Base-by-base conservation (phyloP, 2,113 vertebrate genomes). In the Hyperoodon ampullatus region DNA sequence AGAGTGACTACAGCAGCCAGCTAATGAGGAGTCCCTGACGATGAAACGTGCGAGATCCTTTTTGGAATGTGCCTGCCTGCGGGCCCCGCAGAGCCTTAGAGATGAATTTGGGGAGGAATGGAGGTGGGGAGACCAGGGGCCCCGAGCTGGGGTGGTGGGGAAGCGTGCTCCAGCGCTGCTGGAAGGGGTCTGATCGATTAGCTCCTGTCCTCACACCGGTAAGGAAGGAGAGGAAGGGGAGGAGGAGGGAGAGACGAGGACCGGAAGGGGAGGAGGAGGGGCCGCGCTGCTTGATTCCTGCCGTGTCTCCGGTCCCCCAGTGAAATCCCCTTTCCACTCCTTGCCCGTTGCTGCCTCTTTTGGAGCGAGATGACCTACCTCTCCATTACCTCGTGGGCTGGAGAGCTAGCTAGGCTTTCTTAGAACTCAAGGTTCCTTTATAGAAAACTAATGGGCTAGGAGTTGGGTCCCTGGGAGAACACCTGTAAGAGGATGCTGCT, bases 21-120 rank as follows among this genome's bases (percentile, higher is more conserved):
- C 97, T 91, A 88, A 97, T 97, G 97, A 93, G 85, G 86, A 96
- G 66, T 96, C 90, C 72, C 86, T 96, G 95, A 91, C 97, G 98
- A 98, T 87, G 94, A 98, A 98, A 98, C 94, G 97, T 84, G 97
- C 94, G 92, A 91, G 97, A 97, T 98, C 87, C 75, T 53, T 66
- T 96, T 72, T 89, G 97, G 96, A 98, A 98, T 97, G 94, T 2
- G 35, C 70, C 83, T 6, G 70, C 84, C 87, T 97, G 82, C 19
- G 84, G 87, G 92, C 33, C 5, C 8, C 88, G 61, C 28, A 74
- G 94, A 92, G 47, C 60, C 71, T 88, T n/a, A 19, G 8, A n/a
- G 88, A 80, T 86, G 35, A 92, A 95, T 96, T 55, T 88, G 96
- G 83, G 91, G 85, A 42, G 77, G 55, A 47, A 77, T 88, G 21